A percentile compares a stretch with the other conserved stretches of the same genome.
Conservation (phyloP, 2,888 invertebrate species). For the Schizaphis graminum region DNA sequence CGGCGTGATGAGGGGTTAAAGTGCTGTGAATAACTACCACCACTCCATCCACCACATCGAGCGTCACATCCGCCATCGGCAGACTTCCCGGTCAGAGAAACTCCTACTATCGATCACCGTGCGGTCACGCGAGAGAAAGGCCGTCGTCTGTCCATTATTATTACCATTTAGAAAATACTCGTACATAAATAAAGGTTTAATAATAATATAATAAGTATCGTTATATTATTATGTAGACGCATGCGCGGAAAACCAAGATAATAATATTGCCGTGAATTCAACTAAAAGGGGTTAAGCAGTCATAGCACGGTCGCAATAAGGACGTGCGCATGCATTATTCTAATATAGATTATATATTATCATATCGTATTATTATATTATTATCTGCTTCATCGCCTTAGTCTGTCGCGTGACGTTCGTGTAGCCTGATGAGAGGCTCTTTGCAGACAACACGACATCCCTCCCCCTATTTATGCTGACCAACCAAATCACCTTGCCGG, state of each 20-base stretch:
- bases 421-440: background rate
- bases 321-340: background rate
- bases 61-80: background rate
- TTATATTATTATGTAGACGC: too few relatives aligned
- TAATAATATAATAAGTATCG: too few relatives aligned
- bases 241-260: background rate
- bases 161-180: background rate
- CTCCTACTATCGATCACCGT: conserved; percentile 20
- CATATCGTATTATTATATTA: background rate
- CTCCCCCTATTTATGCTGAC: background rate
- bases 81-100: background rate
- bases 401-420: background rate
- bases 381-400: background rate
- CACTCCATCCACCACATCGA: background rate
- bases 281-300: background rate
- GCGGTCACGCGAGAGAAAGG: background rate
- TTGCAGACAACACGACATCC: background rate
- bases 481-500: background rate
- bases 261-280: background rate
- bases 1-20: background rate
- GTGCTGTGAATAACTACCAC: background rate
- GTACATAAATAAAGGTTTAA: too few relatives aligned
- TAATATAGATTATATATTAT: background rate
- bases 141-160: background rate
- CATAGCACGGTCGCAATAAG: background rate